phyloP scores from a whole-genome alignment of 1,140 invertebrate genomes.

The Paraescarpia echinospica region DNA sequence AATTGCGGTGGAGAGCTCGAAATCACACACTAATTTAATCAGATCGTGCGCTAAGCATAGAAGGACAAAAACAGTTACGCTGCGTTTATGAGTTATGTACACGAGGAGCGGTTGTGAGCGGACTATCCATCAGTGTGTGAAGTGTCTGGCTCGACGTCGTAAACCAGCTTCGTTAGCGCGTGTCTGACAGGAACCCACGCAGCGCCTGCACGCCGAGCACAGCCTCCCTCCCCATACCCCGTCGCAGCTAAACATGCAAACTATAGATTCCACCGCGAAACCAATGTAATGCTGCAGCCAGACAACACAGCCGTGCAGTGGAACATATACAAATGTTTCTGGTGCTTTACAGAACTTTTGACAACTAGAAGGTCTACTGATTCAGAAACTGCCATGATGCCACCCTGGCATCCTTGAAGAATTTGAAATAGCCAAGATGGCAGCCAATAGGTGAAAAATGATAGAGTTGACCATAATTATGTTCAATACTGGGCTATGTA shows the following conservation, averaged over 20 bases:
- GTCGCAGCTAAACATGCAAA: neutral
- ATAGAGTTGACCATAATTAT: no score
- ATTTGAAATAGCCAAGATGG: no score
- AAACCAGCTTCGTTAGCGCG: neutral
- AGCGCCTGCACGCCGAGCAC: no score
- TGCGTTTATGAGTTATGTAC: neutral
- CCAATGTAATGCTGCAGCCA: neutral
- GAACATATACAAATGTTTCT: neutral
- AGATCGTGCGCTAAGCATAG: neutral
- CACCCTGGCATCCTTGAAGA: no score
- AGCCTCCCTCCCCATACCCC: neutral
- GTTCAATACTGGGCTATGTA: no score
- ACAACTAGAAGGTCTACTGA: no score
- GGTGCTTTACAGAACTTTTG: no score
- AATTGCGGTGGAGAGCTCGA: neutral
- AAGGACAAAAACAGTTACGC: neutral
- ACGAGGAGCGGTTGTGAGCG: neutral
- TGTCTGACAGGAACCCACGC: neutral
- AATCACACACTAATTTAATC: neutral
- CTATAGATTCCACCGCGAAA: neutral
- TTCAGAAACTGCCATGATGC: no score
- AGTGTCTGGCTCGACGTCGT: neutral
- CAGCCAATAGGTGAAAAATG: no score
- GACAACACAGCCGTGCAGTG: neutral
- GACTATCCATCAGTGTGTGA: neutral